Conservation (phyloP, 2,888 invertebrate genomes). For the Sturmia bella region DNA sequence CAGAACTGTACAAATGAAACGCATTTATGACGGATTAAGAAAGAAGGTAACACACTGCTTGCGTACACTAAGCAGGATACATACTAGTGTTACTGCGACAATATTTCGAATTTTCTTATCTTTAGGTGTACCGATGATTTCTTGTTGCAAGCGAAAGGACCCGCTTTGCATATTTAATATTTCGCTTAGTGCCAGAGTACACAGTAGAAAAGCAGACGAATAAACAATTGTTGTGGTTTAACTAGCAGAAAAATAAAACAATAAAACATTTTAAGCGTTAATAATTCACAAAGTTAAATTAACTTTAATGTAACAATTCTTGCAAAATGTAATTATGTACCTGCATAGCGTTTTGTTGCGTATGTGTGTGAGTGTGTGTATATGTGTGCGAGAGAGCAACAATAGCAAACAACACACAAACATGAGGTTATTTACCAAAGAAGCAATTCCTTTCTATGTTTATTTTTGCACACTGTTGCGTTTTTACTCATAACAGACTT, state of each 20-base stretch:
- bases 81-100: no score
- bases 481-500: constrained; percentile 29
- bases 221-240: constrained; percentile 37
- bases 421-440: background rate
- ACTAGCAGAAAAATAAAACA: constrained; percentile 60
- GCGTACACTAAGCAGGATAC: no score
- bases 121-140: no score
- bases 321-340: constrained; percentile 55
- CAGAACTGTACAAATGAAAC: no score
- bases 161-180: background rate
- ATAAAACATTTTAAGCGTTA: constrained; percentile 71
- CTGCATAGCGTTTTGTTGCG: constrained; percentile 15
- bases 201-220: constrained; percentile 5
- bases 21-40: no score
- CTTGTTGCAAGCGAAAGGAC: background rate
- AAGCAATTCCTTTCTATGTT: background rate
- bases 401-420: background rate
- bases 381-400: no score
- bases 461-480: constrained; percentile 11
- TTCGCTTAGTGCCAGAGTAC: background rate
- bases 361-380: background rate
- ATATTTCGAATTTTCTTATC: no score
- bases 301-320: constrained; percentile 54
- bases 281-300: constrained; percentile 67
- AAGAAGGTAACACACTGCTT: no score